Evolutionary conservation across 2,113 vertebrate genomes (phyloP).

Genomic region (Pterocles orientalis): DNA sequence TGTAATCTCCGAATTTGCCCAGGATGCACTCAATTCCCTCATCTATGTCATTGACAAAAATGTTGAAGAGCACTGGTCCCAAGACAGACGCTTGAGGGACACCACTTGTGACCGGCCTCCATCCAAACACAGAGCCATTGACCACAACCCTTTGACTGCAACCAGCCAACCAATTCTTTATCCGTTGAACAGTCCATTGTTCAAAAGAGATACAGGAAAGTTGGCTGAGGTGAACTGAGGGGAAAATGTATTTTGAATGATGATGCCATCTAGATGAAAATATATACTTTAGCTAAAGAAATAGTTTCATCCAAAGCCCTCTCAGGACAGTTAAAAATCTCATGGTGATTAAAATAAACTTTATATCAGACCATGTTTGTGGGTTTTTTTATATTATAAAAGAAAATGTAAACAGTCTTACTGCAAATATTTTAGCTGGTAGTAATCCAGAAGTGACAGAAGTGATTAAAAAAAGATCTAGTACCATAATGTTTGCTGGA

Average conservation of each 20-base stretch:
- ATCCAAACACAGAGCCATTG: too few relatives aligned
- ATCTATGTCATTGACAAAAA: too few relatives aligned
- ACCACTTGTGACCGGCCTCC: too few relatives aligned
- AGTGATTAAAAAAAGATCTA: not conserved
- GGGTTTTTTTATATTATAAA: not conserved
- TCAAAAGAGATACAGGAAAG: not conserved
- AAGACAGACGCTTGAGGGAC: too few relatives aligned
- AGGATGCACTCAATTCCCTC: too few relatives aligned
- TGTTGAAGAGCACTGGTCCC: too few relatives aligned
- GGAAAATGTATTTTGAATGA: not conserved
- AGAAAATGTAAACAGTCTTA: not conserved
- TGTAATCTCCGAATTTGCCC: too few relatives aligned
- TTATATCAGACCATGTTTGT: not conserved
- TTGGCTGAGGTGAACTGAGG: not conserved
- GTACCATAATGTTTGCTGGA: not conserved
- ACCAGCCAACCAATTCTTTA: too few relatives aligned
- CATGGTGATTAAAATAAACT: not conserved
- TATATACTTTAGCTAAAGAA: not conserved
- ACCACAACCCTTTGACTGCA: too few relatives aligned
- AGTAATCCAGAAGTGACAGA: not conserved
- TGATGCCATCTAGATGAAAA: not conserved
- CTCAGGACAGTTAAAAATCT: not conserved
- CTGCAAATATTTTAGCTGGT: not conserved
- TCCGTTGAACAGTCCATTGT: too few relatives aligned
- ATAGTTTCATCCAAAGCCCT: not conserved